A percentile compares a stretch with the other conserved stretches of the same genome.
phyloP scores from a whole-genome alignment of 2,797 vertebrate species.

The Artibeus jamaicensis region DNA sequence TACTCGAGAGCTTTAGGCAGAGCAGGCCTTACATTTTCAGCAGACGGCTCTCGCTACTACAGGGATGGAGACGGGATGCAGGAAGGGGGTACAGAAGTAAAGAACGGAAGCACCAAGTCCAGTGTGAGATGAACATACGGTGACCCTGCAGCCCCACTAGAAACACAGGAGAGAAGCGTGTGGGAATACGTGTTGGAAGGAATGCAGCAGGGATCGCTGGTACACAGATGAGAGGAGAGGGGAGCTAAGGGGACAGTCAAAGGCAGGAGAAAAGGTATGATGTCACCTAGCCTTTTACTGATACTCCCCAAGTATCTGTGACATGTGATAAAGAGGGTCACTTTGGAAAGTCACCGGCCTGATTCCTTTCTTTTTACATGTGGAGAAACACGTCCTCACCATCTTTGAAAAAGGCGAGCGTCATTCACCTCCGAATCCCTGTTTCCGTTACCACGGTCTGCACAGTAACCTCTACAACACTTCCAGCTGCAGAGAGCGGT shows the following conservation, averaged over 20 bases:
- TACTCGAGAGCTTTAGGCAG: not conserved
- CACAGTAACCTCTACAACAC: not conserved
- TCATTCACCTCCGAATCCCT: not conserved
- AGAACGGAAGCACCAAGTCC: not conserved
- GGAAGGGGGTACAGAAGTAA: not conserved
- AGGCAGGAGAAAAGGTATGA: not conserved
- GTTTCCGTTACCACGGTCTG: not conserved
- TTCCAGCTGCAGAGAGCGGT: not conserved
- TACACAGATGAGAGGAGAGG: not conserved
- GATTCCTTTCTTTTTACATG: not conserved
- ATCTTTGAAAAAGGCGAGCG: not conserved
- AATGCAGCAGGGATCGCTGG: not conserved
- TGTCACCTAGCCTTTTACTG: not conserved
- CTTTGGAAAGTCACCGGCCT: not conserved
- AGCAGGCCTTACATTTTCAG: not conserved
- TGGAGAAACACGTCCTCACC: not conserved
- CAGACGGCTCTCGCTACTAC: not conserved
- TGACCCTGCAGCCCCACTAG: not conserved
- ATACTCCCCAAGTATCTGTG: not conserved
- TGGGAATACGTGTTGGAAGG: not conserved
- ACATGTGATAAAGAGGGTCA: too few species aligned
- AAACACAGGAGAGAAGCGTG: not conserved
- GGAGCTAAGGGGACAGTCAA: not conserved
- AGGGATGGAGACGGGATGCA: not conserved
- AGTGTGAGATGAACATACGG: not conserved